A percentile compares a stretch with the other conserved stretches of the same genome.
Conservation (phyloP, 2,113 vertebrate genomes). For the Heterotilapia buettikoferi region DNA sequence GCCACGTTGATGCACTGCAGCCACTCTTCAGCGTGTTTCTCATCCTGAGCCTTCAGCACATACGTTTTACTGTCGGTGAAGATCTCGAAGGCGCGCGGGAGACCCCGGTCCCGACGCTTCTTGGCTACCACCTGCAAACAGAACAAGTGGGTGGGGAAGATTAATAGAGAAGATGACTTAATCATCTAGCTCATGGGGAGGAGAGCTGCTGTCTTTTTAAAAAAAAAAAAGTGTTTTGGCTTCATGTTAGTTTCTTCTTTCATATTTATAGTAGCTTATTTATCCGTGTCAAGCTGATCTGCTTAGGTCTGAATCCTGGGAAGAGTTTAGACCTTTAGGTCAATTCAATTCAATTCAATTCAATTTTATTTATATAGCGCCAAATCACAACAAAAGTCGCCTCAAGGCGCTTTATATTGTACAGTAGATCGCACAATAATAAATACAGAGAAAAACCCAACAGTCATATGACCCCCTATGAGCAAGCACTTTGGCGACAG, state of each 20-base stretch:
- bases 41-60: slow-evolving; percentile 88
- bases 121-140: slow-evolving; percentile 70
- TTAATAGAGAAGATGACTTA: not conserved
- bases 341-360: too few relatives aligned
- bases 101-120: slow-evolving; percentile 83
- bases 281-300: not conserved
- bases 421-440: too few relatives aligned
- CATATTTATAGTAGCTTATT: not conserved
- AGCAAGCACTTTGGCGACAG: too few relatives aligned
- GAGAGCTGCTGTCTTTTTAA: not conserved
- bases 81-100: slow-evolving; percentile 94
- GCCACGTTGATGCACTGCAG: slow-evolving; percentile 95
- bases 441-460: too few relatives aligned
- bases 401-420: too few relatives aligned
- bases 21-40: slow-evolving; percentile 87
- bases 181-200: not conserved
- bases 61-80: slow-evolving; percentile 89
- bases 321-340: not conserved
- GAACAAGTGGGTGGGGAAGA: not conserved
- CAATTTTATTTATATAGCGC: too few relatives aligned
- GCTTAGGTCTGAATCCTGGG: not conserved
- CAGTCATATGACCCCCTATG: too few relatives aligned
- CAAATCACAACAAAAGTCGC: too few relatives aligned
- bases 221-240: not conserved
- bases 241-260: not conserved